Base-by-base conservation (phyloP, 2,888 invertebrate species). In the Lasioglossum villosulum region DNA sequence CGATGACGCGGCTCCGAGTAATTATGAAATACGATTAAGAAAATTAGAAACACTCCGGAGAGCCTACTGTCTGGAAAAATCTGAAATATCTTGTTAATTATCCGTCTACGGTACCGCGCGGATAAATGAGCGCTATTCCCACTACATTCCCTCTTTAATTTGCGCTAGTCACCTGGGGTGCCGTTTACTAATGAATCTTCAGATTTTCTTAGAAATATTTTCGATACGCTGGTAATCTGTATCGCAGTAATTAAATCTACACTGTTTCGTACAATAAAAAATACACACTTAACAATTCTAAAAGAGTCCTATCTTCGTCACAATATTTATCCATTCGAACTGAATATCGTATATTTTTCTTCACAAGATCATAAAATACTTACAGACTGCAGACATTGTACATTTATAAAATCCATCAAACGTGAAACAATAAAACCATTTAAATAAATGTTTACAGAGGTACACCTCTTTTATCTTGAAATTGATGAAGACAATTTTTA, bases 111-210 rank as follows among this genome's bases (percentile, higher is more conserved):
- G 63, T 30, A 63, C 30, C 30, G 8, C 30, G 63, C 63, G 63
- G 63, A 63, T 63, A 63, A 63, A 63, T 63, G 63, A 63, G 63
- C 63, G 63, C 63, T 34, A 71, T 71, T 71, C 63, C 52, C 39
- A 23, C 56, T 27, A 59, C 74, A n/a, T 63, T 19, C 30, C 63
- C 63, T 16, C 63, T 63, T 30, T 8, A 63, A 63, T 63, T 63
- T 34, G 30, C 30, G 63, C 63, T 63, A 34, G 30, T 63, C 63
- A 63, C 63, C 16, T 34, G 30, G 19, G 16, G 16, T 30, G 63
- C 63, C 16, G 63, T 30, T 63, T 63, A 3, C 63, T 63, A 63
- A 63, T 63, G 63, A 63, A 63, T 19, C 30, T 30, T 16, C 34
- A 19, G 63, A 34, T 63, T 19, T 63, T 30, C 63, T 63, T 63